Evolutionary conservation across 2,888 invertebrate genomes (phyloP), one percentile per base, ranked within the genome.

Genomic region (Eulithis prunata): DNA sequence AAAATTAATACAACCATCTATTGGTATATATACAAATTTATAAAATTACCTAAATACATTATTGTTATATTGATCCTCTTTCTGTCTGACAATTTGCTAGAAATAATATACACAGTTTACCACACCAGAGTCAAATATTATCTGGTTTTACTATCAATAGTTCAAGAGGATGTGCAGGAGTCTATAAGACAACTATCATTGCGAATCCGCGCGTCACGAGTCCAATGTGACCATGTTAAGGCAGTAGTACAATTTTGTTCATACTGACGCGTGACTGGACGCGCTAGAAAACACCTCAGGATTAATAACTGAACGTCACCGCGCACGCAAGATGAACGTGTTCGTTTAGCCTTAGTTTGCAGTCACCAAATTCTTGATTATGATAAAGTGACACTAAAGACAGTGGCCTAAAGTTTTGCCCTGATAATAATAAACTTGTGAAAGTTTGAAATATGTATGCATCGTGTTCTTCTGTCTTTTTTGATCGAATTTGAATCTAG

Each of bases 11-110:
- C 65, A 69, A 67, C 67, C 62, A 65, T 70, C 69, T 64, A 68
- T 64, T 64, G 63, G 61, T 71, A 64, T 89, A 89, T 90, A 80
- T 89, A 90, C 89, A 90, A 86, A 85, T 88, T 85, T 88, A 87
- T 87, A 88, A 87, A 86, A 88, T 87, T 85, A 86, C 80, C 77
- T 82, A 78, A 74, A 74, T 71, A 74, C 70, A 70, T 60, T 63
- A 66, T 69, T 59, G 55, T 72, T 46, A 32, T 68, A 71, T 70
- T 74, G 66, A 77, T 74, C 77, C 75, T 79, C 78, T 67, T 64
- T 51, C 64, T 68, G 64, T 56, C 60, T 49, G 52, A 67, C 61
- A 70, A 68, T 65, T 65, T 62, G 61, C 67, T 70, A 66, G 54
- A 69, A 62, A 60, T 51, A 70, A 65, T 62, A 60, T 58, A 68